Evolutionary conservation across 2,113 vertebrate genomes (phyloP).

Genomic region (Asarcornis scutulata): DNA sequence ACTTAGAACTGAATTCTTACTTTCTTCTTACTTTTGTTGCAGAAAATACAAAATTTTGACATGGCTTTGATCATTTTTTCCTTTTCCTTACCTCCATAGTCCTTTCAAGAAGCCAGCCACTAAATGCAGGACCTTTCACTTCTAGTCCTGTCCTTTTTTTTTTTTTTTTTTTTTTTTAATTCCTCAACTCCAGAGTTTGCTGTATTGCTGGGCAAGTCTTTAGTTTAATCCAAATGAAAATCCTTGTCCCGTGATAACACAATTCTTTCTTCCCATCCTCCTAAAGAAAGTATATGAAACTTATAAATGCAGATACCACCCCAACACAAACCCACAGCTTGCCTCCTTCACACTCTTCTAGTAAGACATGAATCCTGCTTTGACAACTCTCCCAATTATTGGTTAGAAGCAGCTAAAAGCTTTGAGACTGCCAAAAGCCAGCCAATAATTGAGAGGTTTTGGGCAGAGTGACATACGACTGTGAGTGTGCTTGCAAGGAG

Average conservation of each 20-base stretch:
- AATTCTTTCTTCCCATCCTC: conserved; percentile 27
- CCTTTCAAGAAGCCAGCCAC: conserved; percentile 39
- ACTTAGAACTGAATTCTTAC: background rate
- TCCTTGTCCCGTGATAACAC: conserved; percentile 49
- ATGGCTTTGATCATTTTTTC: background rate
- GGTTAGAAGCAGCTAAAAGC: conserved; percentile 37
- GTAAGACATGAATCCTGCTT: conserved; percentile 6
- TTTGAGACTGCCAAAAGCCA: conserved; percentile 27
- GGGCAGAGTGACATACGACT: background rate
- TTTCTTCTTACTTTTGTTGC: background rate
- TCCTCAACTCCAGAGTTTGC: conserved; percentile 47
- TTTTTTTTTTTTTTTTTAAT: conserved; percentile 20
- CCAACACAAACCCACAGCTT: conserved; percentile 46
- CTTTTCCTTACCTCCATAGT: conserved; percentile 46
- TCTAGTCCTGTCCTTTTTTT: conserved; percentile 23
- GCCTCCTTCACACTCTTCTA: conserved; percentile 19
- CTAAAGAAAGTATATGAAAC: conserved; percentile 49
- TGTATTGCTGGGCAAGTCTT: conserved; percentile 55
- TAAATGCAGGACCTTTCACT: conserved; percentile 40
- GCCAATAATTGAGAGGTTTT: conserved; percentile 40
- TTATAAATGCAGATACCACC: conserved; percentile 45
- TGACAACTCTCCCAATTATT: conserved; percentile 40
- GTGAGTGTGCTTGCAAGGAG: conserved; percentile 31
- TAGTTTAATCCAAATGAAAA: conserved; percentile 57
- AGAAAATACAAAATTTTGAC: conserved; percentile 30